Evolutionary conservation across 2,113 vertebrate genomes (phyloP), one percentile per base, ranked within the genome.

Genomic region (Erythrocebus patas): DNA sequence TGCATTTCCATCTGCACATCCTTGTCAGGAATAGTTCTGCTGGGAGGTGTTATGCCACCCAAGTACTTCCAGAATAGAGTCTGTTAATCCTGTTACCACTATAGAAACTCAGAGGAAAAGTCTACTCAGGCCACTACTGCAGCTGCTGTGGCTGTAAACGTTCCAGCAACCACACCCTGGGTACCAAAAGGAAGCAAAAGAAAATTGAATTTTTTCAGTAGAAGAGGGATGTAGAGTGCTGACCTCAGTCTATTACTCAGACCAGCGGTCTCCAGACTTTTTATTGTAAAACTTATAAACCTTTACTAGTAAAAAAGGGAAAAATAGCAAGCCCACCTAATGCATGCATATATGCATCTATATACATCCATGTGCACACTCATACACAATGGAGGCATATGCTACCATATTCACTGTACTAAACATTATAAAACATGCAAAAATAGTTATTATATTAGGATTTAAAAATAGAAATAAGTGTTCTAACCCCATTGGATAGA

Each of bases 1-100:
- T 98, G 98, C 97, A 98, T 98, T 97, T 98, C 98, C 98, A 98
- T 98, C 98, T 98, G 98, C 98, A 98, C 97, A 98, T 98, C 97
- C 98, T 98, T 97, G 98, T 98, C 98, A 98, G 98, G 97, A 98
- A 98, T 98, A 98, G 98, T 98, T 97, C 98, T 98, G 82, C 96
- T 97, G 97, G 97, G 98, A 98, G 98, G 97, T 98, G 98, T 98
- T 98, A 98, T 97, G 96, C 97, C 97, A 98, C 98, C 97, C 97
- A 96, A 98, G 97, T 98, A 96, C 97, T 98, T 98, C 97, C 97
- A 98, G 97, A 98, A 98, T 98, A 98, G 97, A 98, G 97, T 91
- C 97, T 98, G 98, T 98, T 98, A 98, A 98, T 98, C 97, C 97
- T 96, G 97, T 97, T 98, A 98, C 97, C 95, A 98, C 98, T 95